A percentile compares a stretch with the other conserved stretches of the same genome.
These are phyloP conservation scores for Coleophora flavipennella DNA, from an alignment of 2,888 invertebrate species.

Conservation along the genomic window DNA sequence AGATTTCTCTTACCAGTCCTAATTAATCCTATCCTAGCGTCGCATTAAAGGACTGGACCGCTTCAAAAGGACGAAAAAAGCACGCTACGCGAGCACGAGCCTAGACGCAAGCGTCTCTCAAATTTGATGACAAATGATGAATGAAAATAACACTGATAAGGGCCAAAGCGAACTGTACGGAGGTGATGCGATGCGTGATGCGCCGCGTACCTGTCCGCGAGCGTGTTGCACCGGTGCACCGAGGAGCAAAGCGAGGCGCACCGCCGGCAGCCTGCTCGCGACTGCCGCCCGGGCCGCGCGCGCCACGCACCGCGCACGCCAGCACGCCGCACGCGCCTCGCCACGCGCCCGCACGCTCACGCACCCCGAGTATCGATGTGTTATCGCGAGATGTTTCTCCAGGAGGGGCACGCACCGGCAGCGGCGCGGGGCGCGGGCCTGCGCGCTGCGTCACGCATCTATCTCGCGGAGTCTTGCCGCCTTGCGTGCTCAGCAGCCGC, in stretches of 20 bases:
- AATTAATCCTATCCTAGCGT: neutral
- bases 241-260: conserved; percentile 36
- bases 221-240: conserved; percentile 10
- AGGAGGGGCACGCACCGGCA: conserved; percentile 38
- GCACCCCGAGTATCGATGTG: conserved; percentile 50
- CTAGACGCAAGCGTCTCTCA: conserved; percentile 13
- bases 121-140: conserved; percentile 35
- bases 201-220: conserved; percentile 26
- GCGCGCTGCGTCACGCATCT: conserved; percentile 72
- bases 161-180: conserved; percentile 21
- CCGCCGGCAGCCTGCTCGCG: conserved; percentile 59
- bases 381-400: conserved; percentile 42
- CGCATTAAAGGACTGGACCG: neutral
- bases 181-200: neutral
- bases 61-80: neutral
- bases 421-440: conserved; percentile 53
- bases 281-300: conserved; percentile 65
- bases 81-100: conserved; percentile 13
- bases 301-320: conserved; percentile 25
- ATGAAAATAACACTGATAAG: conserved; percentile 47
- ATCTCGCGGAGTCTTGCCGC: conserved; percentile 43
- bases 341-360: conserved; percentile 17
- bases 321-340: conserved; percentile 32
- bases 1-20: conserved; percentile 1
- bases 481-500: conserved; percentile 53